phyloP scores from a whole-genome alignment of 2,113 vertebrate species.

The Xiphorhynchus elegans region DNA sequence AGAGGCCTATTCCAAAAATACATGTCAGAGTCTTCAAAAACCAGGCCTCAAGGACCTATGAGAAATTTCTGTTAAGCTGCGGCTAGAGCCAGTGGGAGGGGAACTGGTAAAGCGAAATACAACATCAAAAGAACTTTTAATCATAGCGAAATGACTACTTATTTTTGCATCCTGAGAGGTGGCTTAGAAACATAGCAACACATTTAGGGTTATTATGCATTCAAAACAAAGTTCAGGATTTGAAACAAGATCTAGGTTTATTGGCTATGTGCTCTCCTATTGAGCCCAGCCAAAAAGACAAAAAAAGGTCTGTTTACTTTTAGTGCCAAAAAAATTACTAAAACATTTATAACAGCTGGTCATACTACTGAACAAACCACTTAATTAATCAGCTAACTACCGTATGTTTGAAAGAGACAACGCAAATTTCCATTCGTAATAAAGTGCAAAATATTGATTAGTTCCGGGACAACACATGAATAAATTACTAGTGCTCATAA shows the following conservation, averaged over 20 bases:
- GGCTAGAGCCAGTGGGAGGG: background rate
- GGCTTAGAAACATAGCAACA: background rate
- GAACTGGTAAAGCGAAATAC: background rate
- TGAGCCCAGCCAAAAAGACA: background rate
- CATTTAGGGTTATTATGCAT: background rate
- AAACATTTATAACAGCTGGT: constrained; percentile 41
- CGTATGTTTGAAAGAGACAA: constrained; percentile 47
- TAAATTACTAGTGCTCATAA: constrained; percentile 14
- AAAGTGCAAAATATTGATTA: constrained; percentile 57
- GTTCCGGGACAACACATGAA: constrained; percentile 19
- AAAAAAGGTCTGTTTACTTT: constrained; percentile 19
- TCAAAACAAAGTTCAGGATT: constrained; percentile 25
- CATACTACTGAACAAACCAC: constrained; percentile 49
- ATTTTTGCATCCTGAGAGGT: background rate
- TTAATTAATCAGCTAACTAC: constrained; percentile 65
- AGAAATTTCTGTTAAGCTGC: background rate
- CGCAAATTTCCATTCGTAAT: background rate
- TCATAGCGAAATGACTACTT: background rate
- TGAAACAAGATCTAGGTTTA: constrained; percentile 24
- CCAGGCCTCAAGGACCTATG: background rate
- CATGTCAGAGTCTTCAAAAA: background rate
- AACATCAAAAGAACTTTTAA: background rate
- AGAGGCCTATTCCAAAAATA: background rate
- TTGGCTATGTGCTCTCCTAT: background rate
- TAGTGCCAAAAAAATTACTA: constrained; percentile 32